Evolutionary conservation across 2,888 invertebrate species (phyloP), one percentile per base, ranked within the genome.

Genomic region (Margaritifera margaritifera): DNA sequence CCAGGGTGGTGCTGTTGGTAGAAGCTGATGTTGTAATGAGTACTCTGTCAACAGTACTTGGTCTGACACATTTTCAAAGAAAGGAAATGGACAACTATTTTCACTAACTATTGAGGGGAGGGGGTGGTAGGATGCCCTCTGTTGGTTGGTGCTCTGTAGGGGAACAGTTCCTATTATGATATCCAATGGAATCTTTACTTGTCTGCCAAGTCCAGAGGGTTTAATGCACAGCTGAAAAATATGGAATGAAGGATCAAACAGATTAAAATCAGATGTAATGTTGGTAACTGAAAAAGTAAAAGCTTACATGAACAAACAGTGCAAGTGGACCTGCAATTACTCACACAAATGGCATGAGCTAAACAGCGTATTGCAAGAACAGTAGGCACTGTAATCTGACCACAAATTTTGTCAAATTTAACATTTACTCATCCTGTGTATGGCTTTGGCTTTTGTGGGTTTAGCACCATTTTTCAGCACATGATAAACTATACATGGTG

Each of bases 1-100:
- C 85, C 85, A 84, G 4, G 85, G 85, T 31, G 86, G 85, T 0
- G 86, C 85, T 60, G 86, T 83, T 18, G 85, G 85, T 64, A 85
- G 72, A 84, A 85, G 85, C 56, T 80, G 80, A 66, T 84, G 81
- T 73, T 77, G 68, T 78, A 71, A 77, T 56, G 80, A 77, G 68
- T 83, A 78, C 72, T 86, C 86, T 2, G 84, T 81, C 63, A 86
- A 79, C 67, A 78, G 80, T 60, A 81, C 75, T 73, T 81, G 80
- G 69, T 85, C 84, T 8, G 82, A 82, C 11, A 78, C 70, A 60
- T 74, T 77, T 72, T 83, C 82, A 60, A 80, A 83, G 77, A 83
- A 83, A 53, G 84, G 84, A 70, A 82, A 84, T 25, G 85, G 84
- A 71, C 83, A 81, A 52, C 74, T 73, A 53, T 75, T 80, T 50